phyloP scores from a whole-genome alignment of 2,797 vertebrate genomes.

The Melanotaenia maccullochi region DNA sequence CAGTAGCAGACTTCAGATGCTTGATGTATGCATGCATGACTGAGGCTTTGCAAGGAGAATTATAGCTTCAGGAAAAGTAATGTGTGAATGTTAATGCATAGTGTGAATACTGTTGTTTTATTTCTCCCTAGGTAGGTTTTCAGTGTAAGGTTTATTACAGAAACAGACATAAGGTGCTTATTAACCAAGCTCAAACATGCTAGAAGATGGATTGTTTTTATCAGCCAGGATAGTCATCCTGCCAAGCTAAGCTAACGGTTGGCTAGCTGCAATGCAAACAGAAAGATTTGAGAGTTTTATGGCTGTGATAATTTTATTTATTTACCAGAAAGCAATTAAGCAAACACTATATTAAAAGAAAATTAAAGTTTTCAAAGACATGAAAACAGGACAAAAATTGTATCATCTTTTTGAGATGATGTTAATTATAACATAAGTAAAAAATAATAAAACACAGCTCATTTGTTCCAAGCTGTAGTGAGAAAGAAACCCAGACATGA shows the following conservation, averaged over 20 bases:
- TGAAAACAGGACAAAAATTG: neutral
- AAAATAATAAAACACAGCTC: neutral
- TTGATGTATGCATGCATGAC: constrained; percentile 57
- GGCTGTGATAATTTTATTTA: neutral
- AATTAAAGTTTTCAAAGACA: too few species aligned
- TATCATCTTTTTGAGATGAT: neutral
- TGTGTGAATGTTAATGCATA: constrained; percentile 23
- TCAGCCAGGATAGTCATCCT: too few species aligned
- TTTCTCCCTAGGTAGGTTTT: neutral
- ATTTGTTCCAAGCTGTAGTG: constrained; percentile 28
- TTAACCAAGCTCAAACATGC: neutral
- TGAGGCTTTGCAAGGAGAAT: constrained; percentile 30
- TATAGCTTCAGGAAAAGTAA: constrained; percentile 36
- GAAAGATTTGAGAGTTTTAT: neutral
- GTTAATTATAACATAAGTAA: neutral
- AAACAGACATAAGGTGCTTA: neutral
- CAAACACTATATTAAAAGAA: too few species aligned
- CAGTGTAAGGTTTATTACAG: neutral
- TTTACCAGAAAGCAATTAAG: neutral
- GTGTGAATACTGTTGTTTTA: neutral
- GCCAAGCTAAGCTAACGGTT: neutral
- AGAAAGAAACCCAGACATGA: constrained; percentile 1
- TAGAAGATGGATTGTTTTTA: neutral
- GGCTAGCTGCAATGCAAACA: neutral
- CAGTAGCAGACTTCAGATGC: constrained; percentile 45